Conservation (phyloP, 2,113 vertebrate species). For the Colinus virginianus region DNA sequence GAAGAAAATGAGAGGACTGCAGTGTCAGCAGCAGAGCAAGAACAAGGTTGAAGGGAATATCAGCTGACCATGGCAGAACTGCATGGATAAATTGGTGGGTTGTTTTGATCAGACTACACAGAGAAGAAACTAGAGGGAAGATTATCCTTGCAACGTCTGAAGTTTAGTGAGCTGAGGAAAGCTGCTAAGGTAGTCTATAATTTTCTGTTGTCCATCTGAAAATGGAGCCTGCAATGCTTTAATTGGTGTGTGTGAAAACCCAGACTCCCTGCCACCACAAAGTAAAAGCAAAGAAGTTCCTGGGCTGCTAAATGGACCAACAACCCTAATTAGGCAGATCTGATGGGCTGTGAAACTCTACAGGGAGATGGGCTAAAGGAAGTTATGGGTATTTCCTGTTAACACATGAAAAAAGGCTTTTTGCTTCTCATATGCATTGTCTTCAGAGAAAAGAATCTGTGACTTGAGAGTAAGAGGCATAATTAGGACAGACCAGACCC, state of each 20-base stretch:
- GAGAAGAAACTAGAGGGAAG: neutral
- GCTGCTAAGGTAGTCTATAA: neutral
- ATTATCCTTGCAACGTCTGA: neutral
- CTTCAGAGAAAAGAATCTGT: constrained; percentile 37
- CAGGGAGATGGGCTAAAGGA: neutral
- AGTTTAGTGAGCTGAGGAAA: neutral
- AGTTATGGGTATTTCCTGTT: neutral
- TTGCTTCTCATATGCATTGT: neutral
- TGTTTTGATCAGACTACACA: neutral
- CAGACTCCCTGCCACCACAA: neutral
- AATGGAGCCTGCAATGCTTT: neutral
- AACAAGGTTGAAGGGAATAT: neutral
- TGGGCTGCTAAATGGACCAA: neutral
- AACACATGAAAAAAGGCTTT: constrained; percentile 31
- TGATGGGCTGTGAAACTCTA: neutral
- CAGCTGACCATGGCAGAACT: neutral
- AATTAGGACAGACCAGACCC: constrained; percentile 2
- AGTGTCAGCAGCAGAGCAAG: neutral
- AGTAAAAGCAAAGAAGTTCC: neutral
- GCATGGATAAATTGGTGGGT: neutral
- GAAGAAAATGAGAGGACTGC: neutral
- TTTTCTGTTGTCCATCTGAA: neutral
- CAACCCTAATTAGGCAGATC: constrained; percentile 21
- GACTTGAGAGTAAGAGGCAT: constrained; percentile 46
- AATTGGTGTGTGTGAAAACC: neutral